Evolutionary conservation across 2,113 vertebrate genomes (phyloP).

Genomic region (Phocoena phocoena): DNA sequence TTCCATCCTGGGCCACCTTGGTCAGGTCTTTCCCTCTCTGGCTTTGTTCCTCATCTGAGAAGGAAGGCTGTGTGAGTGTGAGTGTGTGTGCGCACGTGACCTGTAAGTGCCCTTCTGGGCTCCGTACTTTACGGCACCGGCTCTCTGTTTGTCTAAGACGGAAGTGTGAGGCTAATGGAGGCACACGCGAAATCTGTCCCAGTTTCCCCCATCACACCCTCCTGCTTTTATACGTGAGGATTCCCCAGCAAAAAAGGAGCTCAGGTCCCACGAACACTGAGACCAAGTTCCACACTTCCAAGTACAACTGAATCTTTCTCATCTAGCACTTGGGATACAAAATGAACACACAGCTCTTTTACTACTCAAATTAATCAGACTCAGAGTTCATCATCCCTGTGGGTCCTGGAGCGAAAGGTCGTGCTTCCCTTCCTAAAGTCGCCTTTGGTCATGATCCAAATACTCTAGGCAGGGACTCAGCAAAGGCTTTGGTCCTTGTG

Average conservation of each 20-base stretch:
- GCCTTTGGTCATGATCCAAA: not conserved
- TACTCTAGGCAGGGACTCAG: not conserved
- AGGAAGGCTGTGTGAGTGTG: not conserved
- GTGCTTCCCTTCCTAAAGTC: not conserved
- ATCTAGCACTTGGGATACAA: not conserved
- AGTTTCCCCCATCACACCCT: not conserved
- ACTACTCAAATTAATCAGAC: accelerated
- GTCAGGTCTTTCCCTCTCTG: not conserved
- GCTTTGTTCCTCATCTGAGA: not conserved
- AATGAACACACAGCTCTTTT: accelerated
- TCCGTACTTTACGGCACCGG: accelerated
- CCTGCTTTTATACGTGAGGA: not conserved
- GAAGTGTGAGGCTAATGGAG: accelerated
- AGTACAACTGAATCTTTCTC: accelerated
- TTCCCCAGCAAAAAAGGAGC: not conserved
- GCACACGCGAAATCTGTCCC: accelerated
- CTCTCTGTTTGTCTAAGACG: not conserved
- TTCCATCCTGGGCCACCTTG: not conserved
- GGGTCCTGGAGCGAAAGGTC: not conserved
- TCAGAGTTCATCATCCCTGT: not conserved
- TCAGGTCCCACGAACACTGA: not conserved
- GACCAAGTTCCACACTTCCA: accelerated
- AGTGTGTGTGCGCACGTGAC: accelerated
- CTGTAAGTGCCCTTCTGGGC: not conserved
- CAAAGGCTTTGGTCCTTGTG: not conserved